Conservation (phyloP, 2,888 invertebrate genomes). For the Formica aserva region DNA sequence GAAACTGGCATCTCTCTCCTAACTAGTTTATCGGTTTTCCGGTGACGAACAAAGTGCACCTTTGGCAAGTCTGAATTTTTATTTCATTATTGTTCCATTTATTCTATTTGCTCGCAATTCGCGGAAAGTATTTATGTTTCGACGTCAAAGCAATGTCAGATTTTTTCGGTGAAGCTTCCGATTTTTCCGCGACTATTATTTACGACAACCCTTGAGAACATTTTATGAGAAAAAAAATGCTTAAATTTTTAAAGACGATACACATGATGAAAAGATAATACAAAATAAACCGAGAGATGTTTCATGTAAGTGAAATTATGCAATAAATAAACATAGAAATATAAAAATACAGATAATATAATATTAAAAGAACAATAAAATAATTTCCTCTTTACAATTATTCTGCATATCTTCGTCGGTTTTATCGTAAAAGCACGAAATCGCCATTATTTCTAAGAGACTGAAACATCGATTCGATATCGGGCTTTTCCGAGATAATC, state of each 20-base stretch:
- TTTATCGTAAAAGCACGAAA: slow-evolving; percentile 12
- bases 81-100: slow-evolving; percentile 4
- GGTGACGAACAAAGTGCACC: background rate
- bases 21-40: slow-evolving; percentile 26
- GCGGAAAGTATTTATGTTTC: background rate
- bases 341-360: background rate
- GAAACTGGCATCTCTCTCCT: background rate
- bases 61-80: background rate
- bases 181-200: background rate
- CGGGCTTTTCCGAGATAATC: slow-evolving; percentile 8
- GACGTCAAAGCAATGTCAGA: background rate
- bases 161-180: background rate
- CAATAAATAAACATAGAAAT: background rate
- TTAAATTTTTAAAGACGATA: background rate
- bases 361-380: background rate
- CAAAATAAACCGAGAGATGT: background rate
- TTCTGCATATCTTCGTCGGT: background rate
- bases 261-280: background rate
- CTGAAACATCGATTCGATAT: background rate
- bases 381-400: slow-evolving; percentile 13
- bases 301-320: background rate
- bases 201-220: background rate
- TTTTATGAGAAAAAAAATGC: background rate
- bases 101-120: background rate
- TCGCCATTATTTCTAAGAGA: slow-evolving; percentile 4